A percentile compares a stretch with the other conserved stretches of the same genome.
These are phyloP conservation scores for Drosophila ironensis DNA, from an alignment of 1,140 invertebrate genomes.

Conservation along the genomic window DNA sequence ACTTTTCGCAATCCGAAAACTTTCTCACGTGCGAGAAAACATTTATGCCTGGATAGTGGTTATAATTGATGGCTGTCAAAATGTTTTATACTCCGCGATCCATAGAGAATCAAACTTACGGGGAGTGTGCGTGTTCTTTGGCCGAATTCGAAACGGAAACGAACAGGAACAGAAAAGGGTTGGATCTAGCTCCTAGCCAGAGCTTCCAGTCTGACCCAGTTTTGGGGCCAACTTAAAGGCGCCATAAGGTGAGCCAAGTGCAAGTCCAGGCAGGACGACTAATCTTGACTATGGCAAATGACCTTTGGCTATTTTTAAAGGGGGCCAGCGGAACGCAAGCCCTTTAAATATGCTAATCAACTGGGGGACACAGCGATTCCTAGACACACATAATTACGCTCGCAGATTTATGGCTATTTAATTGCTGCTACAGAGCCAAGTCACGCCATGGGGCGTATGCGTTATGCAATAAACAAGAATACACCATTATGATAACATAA, in stretches of 20 bases:
- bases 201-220: slow-evolving; percentile 58
- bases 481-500: slow-evolving; percentile 56
- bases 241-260: too few relatives aligned
- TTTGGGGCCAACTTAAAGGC: slow-evolving; percentile 19
- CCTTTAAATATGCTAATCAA: slow-evolving; percentile 75
- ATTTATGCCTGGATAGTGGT: slow-evolving; percentile 10
- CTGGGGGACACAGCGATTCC: slow-evolving; percentile 1
- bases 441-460: slow-evolving; percentile 72
- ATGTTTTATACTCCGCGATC: slow-evolving; percentile 5
- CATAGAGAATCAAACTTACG: neutral
- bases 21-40: slow-evolving; percentile 11
- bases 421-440: slow-evolving; percentile 48
- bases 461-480: slow-evolving; percentile 68
- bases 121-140: slow-evolving; percentile 24
- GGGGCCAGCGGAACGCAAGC: slow-evolving; percentile 24
- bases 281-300: slow-evolving; percentile 73
- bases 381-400: slow-evolving; percentile 55
- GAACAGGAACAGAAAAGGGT: slow-evolving; percentile 39
- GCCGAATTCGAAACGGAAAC: slow-evolving; percentile 52
- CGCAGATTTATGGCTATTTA: slow-evolving; percentile 61
- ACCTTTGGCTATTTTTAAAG: slow-evolving; percentile 72
- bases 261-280: slow-evolving; percentile 1
- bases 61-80: slow-evolving; percentile 41
- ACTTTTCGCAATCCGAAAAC: neutral
- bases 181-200: slow-evolving; percentile 19